Base-by-base conservation (phyloP, 2,888 invertebrate genomes). In the Lithosia quadra region DNA sequence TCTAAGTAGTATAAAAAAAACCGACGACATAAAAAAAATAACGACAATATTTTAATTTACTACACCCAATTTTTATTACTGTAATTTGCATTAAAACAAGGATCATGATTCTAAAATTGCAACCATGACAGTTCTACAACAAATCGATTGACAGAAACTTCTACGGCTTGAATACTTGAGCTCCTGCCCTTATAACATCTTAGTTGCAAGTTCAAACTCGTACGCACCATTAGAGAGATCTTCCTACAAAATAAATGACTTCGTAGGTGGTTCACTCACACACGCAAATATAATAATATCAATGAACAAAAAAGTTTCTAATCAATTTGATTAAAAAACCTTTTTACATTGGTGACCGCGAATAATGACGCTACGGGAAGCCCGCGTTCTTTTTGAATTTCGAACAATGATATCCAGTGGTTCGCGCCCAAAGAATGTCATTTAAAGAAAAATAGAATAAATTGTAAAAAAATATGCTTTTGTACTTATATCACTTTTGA, bases 311-410 rank as follows among this genome's bases (percentile, higher is more conserved):
- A 88, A 87, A 80, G 78, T 80, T 75, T 81, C 77, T 81, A 88
- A 90, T 89, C 88, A 88, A 91, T 90, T 71, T 89, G 87, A 87
- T 81, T 88, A 90, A 88, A 86, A 88, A 78, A 81, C 72, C 83
- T 89, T 91, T 92, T 91, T 87, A 90, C 89, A 87, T 88, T 88
- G 86, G 89, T 92, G 91, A 87, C 92, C 91, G 89, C 92, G 88
- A 91, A 93, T 92, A 94, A 93, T 88, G 86, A 86, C 90, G 86
- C 94, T 74, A 86, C 94, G 90, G 94, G 92, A 89, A 82, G 89
- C 85, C 90, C 80, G 80, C 89, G 85, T 92, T 93, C 90, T 81
- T 91, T 93, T 93, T 86, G 88, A 93, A 92, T 87, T 86, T 86
- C 83, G 81, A 90, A 94, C 94, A 94, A 95, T 89, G 90, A 91